Percentiles rank a stretch among this genome's conserved stretches.
phyloP scores from a whole-genome alignment of 2,888 invertebrate genomes.

The Monopis laevigella region DNA sequence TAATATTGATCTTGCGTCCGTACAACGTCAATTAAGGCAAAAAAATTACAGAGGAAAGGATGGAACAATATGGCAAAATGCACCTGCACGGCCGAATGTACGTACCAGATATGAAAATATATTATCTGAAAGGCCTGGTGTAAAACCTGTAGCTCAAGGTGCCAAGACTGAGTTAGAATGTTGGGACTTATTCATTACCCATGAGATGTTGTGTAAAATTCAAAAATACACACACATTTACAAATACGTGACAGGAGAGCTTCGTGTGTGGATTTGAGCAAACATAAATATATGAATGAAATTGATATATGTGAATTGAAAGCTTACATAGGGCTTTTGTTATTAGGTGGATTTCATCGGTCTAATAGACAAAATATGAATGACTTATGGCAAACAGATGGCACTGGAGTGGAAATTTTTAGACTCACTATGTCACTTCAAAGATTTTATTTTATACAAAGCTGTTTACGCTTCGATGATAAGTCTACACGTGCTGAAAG shows the following conservation, averaged over 20 bases:
- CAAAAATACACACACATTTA: not conserved
- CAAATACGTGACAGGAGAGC: not conserved
- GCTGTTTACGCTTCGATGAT: slow-evolving; percentile 17
- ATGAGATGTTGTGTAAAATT: slow-evolving; percentile 1
- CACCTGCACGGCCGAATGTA: too few species aligned
- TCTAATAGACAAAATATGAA: slow-evolving; percentile 16
- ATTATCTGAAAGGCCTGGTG: not conserved
- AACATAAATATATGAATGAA: slow-evolving; percentile 11
- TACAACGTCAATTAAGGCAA: slow-evolving; percentile 9
- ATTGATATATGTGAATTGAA: slow-evolving; percentile 14
- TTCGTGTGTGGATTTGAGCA: not conserved
- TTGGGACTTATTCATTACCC: not conserved
- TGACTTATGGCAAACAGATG: slow-evolving; percentile 19
- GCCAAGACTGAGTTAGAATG: not conserved
- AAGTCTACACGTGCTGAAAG: slow-evolving; percentile 3
- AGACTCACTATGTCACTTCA: slow-evolving; percentile 18
- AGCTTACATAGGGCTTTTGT: slow-evolving; percentile 18
- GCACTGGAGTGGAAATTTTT: slow-evolving; percentile 19
- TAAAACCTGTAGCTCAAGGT: not conserved
- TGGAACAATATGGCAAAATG: slow-evolving; percentile 5
- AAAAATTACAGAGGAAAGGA: slow-evolving; percentile 1
- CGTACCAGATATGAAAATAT: slow-evolving; percentile 7
- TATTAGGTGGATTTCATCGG: slow-evolving; percentile 16
- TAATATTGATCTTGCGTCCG: slow-evolving; percentile 7
- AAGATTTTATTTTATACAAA: slow-evolving; percentile 17